phyloP scores from a whole-genome alignment of 2,888 invertebrate genomes.

The Dasypogon diadema region DNA sequence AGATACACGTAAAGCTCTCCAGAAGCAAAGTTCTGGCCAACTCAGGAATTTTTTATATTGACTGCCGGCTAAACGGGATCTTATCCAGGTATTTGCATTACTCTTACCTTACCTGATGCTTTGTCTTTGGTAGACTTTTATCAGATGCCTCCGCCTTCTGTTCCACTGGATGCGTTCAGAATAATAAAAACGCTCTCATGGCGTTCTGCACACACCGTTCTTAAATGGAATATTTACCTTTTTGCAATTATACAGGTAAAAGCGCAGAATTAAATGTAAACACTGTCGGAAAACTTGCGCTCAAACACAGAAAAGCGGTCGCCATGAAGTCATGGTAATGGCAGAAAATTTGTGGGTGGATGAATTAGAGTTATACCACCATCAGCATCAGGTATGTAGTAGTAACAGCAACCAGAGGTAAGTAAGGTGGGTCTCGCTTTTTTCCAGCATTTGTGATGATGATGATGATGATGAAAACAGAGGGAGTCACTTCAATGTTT shows the following conservation, averaged over 20 bases:
- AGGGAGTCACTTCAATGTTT: neutral
- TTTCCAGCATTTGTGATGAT: neutral
- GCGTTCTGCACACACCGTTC: slow-evolving; percentile 16
- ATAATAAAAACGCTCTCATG: slow-evolving; percentile 42
- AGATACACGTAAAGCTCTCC: neutral
- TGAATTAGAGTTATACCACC: neutral
- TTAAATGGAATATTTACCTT: slow-evolving; percentile 37
- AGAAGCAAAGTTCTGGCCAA: neutral
- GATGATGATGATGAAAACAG: neutral
- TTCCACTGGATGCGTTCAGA: slow-evolving; percentile 32
- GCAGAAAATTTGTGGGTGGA: slow-evolving; percentile 13
- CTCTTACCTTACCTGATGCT: slow-evolving; percentile 17
- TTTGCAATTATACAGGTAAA: slow-evolving; percentile 49
- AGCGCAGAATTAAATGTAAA: slow-evolving; percentile 48
- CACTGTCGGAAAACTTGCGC: slow-evolving; percentile 34
- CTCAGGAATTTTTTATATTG: no score
- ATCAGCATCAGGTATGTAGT: neutral
- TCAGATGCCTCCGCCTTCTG: slow-evolving; percentile 30
- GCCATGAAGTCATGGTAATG: neutral
- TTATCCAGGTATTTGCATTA: neutral
- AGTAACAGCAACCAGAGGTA: no score
- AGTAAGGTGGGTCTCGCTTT: neutral
- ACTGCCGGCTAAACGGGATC: neutral
- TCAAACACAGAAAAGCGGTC: slow-evolving; percentile 22
- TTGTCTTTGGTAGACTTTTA: slow-evolving; percentile 16